phyloP scores from a whole-genome alignment of 2,797 vertebrate species.

The Rhinoraja longicauda region DNA sequence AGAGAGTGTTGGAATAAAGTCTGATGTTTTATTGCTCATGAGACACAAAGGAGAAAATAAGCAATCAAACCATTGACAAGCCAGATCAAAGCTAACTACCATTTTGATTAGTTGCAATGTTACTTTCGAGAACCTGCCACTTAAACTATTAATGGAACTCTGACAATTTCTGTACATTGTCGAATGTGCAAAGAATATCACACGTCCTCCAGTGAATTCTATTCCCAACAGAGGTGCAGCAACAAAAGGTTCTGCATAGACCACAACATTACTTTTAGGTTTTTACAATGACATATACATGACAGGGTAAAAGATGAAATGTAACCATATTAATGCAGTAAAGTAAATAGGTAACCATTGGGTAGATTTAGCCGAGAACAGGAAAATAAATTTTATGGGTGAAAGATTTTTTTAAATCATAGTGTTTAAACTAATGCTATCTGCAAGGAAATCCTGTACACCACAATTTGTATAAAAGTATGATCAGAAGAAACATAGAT shows the following conservation, averaged over 20 bases:
- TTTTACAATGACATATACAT: background rate
- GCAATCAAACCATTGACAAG: conserved; percentile 18
- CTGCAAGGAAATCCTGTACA: background rate
- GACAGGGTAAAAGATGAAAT: background rate
- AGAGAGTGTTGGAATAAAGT: conserved; percentile 4
- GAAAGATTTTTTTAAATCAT: background rate
- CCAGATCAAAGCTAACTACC: background rate
- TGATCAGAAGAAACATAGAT: background rate
- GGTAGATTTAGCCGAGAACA: background rate
- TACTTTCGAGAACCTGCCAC: background rate
- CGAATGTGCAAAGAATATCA: background rate
- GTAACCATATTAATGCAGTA: background rate
- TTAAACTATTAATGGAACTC: background rate
- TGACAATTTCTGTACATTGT: background rate
- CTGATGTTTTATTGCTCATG: background rate
- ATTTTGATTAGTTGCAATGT: background rate
- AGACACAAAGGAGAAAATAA: background rate
- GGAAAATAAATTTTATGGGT: background rate
- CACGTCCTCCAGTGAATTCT: background rate
- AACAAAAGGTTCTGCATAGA: background rate
- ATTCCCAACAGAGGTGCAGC: background rate
- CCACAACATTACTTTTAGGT: background rate
- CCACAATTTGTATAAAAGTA: background rate
- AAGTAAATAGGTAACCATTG: background rate
- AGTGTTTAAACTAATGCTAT: background rate